These are phyloP conservation scores for Threskiornis aethiopicus DNA, from an alignment of 2,797 vertebrate genomes.

Conservation along the genomic window DNA sequence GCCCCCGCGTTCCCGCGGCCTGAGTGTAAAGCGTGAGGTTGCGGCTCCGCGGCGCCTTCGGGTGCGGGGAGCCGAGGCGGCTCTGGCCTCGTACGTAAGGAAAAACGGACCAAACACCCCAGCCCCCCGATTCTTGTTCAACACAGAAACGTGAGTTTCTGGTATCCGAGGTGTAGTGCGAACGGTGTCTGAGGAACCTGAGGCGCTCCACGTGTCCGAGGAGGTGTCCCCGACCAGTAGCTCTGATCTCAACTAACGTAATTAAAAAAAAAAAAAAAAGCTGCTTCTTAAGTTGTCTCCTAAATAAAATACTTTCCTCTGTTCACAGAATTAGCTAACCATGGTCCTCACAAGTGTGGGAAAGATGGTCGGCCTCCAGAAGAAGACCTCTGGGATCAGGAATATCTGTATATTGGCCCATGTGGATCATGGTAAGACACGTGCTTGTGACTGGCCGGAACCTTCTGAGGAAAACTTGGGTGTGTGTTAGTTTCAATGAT, in stretches of 20 bases:
- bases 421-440: constrained; percentile 88
- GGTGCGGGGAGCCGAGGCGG: not conserved
- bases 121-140: rapidly evolving
- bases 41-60: rapidly evolving
- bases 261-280: no score
- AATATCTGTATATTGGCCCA: constrained; percentile 95
- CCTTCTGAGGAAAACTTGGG: rapidly evolving
- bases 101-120: rapidly evolving
- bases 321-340: not conserved
- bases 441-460: not conserved
- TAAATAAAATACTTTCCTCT: rapidly evolving
- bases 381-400: constrained; percentile 83
- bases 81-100: rapidly evolving
- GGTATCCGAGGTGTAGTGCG: rapidly evolving
- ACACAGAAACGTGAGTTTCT: rapidly evolving
- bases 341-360: constrained; percentile 84
- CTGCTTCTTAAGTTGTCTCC: rapidly evolving
- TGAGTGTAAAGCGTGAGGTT: rapidly evolving
- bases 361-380: constrained; percentile 86
- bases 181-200: rapidly evolving
- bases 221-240: rapidly evolving
- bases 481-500: rapidly evolving
- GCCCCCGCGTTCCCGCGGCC: no score
- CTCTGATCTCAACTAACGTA: rapidly evolving
- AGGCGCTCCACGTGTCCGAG: rapidly evolving